Base-by-base conservation (phyloP, 2,888 invertebrate genomes). In the Volucella bombylans region DNA sequence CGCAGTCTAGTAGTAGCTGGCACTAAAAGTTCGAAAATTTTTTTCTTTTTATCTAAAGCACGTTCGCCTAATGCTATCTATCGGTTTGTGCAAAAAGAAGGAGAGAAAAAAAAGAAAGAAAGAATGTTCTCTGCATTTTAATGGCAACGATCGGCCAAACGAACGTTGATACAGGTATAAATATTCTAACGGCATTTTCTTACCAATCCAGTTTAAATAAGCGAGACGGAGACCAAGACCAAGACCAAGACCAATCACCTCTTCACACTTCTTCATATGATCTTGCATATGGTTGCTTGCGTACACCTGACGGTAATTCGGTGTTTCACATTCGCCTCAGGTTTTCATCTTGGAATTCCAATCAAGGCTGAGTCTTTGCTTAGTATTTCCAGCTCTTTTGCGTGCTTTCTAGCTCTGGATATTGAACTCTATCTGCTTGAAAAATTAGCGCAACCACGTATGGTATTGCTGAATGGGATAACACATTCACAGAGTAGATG, bases 181-280 rank as follows among this genome's bases (percentile, higher is more conserved):
- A 64, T 78, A 68, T 69, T 62, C 77, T 77, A 78, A 78, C 78
- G 78, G 78, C 18, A 14, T 45, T 65, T 54, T 43, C 65, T 52
- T 43, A 65, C n/a, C 71, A 78, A 71, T 78, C 78, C 71, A 78
- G 78, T 78, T 78, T 64, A 18, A 64, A 57, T 49, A 38, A 64
- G 23, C 49, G 23, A 68, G 10, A 49, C 52, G n/a, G 11, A n/a
- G 47, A 18, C 4, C 23, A 50, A 54, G 47, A 52, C 14, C 39
- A 50, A 54, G 47, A 52, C 14, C 39, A 43, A 41, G 61, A 15
- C 12, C 14, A 15, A n/a, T n/a, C 15, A 14, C 11, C 12, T 18
- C 39, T 8, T 54, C 8, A 39, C 71, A 31, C 71, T 45, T 62
- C 50, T 62, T 54, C 52, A 39, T 38, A 18, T 38, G 52, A 52